Percentiles rank a stretch among this genome's conserved stretches.
phyloP scores from a whole-genome alignment of 2,888 invertebrate species.

The Xanthorhoe spadicearia region DNA sequence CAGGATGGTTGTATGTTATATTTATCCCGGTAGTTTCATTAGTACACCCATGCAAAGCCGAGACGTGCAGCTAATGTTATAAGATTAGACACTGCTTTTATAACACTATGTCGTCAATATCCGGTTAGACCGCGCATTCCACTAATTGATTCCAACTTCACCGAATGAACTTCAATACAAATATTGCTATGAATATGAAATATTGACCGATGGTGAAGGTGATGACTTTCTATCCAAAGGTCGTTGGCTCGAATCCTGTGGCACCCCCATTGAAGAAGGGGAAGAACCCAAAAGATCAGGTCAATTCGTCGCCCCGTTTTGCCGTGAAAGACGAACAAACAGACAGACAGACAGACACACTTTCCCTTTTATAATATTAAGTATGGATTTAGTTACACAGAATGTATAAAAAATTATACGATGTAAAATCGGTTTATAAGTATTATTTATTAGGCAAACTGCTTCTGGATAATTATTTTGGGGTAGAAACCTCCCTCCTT shows the following conservation, averaged over 20 bases:
- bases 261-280: too few relatives aligned
- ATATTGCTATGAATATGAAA: constrained; percentile 6
- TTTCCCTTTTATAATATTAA: too few relatives aligned
- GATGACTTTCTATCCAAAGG: too few relatives aligned
- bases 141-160: constrained; percentile 62
- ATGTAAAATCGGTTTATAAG: constrained; percentile 68
- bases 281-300: too few relatives aligned
- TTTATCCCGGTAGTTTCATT: too few relatives aligned
- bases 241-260: too few relatives aligned
- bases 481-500: constrained; percentile 14
- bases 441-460: constrained; percentile 78
- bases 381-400: neutral
- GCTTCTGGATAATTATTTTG: constrained; percentile 74
- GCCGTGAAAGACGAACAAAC: too few relatives aligned
- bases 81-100: constrained; percentile 5
- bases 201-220: neutral
- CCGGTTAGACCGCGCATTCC: constrained; percentile 52
- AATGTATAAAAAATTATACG: constrained; percentile 24
- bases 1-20: too few relatives aligned
- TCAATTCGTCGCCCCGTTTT: too few relatives aligned
- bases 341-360: too few relatives aligned
- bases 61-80: neutral
- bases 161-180: constrained; percentile 41
- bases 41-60: too few relatives aligned
- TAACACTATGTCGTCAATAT: constrained; percentile 50